Evolutionary conservation across 2,797 vertebrate genomes (phyloP).

Genomic region (Ispidina lecontei): DNA sequence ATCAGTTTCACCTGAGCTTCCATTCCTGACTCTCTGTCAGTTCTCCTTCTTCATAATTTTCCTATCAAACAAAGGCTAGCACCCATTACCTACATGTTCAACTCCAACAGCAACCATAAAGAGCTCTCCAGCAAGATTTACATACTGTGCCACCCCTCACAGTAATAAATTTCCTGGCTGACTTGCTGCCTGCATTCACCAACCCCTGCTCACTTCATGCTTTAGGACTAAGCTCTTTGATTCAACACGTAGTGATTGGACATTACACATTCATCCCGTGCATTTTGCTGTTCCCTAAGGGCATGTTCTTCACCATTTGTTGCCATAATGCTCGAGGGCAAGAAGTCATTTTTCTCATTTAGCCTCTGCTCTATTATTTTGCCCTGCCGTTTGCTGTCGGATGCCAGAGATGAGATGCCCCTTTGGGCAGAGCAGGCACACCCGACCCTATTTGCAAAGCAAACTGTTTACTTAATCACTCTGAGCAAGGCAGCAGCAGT

Average conservation of each 20-base stretch:
- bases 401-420: slow-evolving; percentile 34
- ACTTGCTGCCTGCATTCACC: not conserved
- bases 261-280: slow-evolving; percentile 61
- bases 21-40: not conserved
- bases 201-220: not conserved
- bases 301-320: slow-evolving; percentile 56
- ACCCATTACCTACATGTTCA: not conserved
- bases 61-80: not conserved
- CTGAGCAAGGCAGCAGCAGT: not conserved
- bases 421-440: slow-evolving; percentile 13
- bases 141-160: not conserved
- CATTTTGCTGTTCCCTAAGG: slow-evolving; percentile 1
- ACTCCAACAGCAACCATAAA: not conserved
- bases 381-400: not conserved
- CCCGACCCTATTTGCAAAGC: not conserved
- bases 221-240: slow-evolving; percentile 11
- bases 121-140: slow-evolving; percentile 27
- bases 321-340: slow-evolving; percentile 58
- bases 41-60: not conserved
- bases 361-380: slow-evolving; percentile 47
- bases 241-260: slow-evolving; percentile 23
- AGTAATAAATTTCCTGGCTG: slow-evolving; percentile 14
- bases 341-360: slow-evolving; percentile 59
- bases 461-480: not conserved
- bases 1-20: not conserved